Base-by-base conservation (phyloP, 2,797 vertebrate genomes). In the Aselliscus stoliczkanus region DNA sequence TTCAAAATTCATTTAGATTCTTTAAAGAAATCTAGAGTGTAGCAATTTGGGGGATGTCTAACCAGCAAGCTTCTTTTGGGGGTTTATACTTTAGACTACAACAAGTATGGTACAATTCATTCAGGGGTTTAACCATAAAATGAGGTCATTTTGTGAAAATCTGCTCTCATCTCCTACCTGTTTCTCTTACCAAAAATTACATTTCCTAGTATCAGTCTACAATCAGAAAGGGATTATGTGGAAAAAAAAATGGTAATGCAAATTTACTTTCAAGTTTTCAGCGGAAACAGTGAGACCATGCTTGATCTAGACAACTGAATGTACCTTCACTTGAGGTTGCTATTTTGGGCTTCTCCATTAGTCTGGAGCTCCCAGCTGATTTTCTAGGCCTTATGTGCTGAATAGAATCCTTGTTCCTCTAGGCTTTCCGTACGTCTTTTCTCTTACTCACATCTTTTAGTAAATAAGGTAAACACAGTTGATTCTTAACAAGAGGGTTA, bases 11-110 rank as follows among this genome's bases (percentile, higher is more conserved):
- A 77, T 94, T 84, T n/a, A 56, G 47, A 79, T 39, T 27, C 29
- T 42, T 87, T 77, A 60, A 75, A 92, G n/a, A 92, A 96, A 92
- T 39, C 13, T 17, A 70, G 31, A 84, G 29, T 81, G 25, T 80
- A 50, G 21, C 17, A 37, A 80, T 81, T 85, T 56, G 8, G 25
- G 9, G 18, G 20, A 1, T 18, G 39, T 67, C 58, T 92, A 86
- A 50, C 37, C 62, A 69, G 20, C 76, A 83, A 76, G 14, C 27
- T 72, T 37, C 18, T 60, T 79, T 62, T 39, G 17, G 14, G 4
- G 4, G 1, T 60, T 73, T n/a, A 47, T 92, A 56, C 5, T 73
- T 81, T 50, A 81, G n/a, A 85, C 27, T 50, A 60, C 6, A 79
- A 47, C 4, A 75, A 29, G 2, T 60, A 58, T 50, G 20, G 79